These are phyloP conservation scores for Drosophila lutescens DNA, from an alignment of 2,888 invertebrate genomes.

Conservation along the genomic window DNA sequence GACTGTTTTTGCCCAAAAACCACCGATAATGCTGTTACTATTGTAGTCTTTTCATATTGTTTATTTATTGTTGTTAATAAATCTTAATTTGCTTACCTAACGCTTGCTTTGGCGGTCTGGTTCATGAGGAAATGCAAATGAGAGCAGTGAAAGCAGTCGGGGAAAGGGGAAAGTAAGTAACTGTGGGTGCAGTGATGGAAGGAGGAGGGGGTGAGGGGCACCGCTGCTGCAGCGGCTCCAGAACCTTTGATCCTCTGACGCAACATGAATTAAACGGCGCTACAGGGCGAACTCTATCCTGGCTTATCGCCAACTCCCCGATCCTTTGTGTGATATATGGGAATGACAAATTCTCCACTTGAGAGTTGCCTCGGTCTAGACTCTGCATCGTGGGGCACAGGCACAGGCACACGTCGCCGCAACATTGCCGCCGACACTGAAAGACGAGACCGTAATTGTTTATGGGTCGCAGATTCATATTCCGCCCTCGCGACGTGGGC, in stretches of 20 bases:
- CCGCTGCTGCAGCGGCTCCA: constrained; percentile 63
- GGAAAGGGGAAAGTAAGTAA: constrained; percentile 9
- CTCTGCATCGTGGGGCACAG: not conserved
- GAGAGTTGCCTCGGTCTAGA: constrained; percentile 51
- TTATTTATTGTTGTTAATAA: constrained; percentile 76
- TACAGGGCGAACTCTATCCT: constrained; percentile 53
- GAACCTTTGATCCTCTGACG: constrained; percentile 82
- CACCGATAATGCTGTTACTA: constrained; percentile 39
- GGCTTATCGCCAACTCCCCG: constrained; percentile 61
- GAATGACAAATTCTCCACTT: constrained; percentile 81
- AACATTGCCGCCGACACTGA: constrained; percentile 70
- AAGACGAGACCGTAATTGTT: constrained; percentile 70
- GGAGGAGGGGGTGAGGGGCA: constrained; percentile 29
- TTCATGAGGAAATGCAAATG: constrained; percentile 73
- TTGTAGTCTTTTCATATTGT: constrained; percentile 53
- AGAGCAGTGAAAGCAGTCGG: constrained; percentile 61
- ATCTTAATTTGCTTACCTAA: constrained; percentile 76
- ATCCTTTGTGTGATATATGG: constrained; percentile 66
- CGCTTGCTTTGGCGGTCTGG: constrained; percentile 67
- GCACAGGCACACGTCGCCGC: constrained; percentile 56
- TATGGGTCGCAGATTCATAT: constrained; percentile 33
- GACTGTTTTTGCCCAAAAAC: constrained; percentile 29
- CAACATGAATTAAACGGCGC: constrained; percentile 74
- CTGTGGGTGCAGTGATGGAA: constrained; percentile 1
- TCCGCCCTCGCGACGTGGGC: constrained; percentile 5